Percentiles rank a stretch among this genome's conserved stretches.
Evolutionary conservation across 53 echinoderm and acorn worm genomes (phyloP).

Genomic region (Paracentrotus lividus): DNA sequence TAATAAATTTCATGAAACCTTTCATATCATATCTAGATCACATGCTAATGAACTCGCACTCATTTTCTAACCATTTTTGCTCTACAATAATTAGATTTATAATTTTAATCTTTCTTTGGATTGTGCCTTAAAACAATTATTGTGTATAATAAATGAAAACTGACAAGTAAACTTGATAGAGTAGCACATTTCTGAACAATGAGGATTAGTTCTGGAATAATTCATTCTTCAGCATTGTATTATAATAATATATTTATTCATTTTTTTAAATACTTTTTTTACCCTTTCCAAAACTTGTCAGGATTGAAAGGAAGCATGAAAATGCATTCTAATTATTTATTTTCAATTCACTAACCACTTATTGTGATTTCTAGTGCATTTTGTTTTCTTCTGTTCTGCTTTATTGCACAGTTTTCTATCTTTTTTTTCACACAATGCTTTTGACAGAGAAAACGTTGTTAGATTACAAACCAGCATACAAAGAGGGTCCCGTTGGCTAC

Average conservation of each 20-base stretch:
- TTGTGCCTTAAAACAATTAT: too few relatives aligned
- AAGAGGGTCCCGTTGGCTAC: slow-evolving; percentile 72
- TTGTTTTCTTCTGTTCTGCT: slow-evolving; percentile 14
- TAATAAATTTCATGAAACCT: neutral
- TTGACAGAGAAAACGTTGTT: slow-evolving; percentile 75
- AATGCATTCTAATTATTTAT: neutral
- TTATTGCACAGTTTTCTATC: slow-evolving; percentile 1
- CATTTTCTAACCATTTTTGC: neutral
- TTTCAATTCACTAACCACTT: neutral
- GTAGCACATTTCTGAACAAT: neutral
- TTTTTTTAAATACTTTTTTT: neutral
- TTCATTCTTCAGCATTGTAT: neutral
- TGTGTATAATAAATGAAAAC: too few relatives aligned
- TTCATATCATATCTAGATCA: neutral
- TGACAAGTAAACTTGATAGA: too few relatives aligned
- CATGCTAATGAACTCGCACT: neutral
- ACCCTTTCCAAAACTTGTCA: neutral
- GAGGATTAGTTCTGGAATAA: neutral
- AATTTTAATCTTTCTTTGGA: too few relatives aligned
- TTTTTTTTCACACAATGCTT: neutral
- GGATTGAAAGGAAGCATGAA: neutral
- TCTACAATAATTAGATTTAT: neutral
- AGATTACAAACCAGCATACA: slow-evolving; percentile 75
- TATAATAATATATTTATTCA: neutral
- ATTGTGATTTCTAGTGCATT: too few relatives aligned